These are phyloP conservation scores for Bos javanicus DNA, from an alignment of 2,113 vertebrate species.

Conservation along the genomic window DNA sequence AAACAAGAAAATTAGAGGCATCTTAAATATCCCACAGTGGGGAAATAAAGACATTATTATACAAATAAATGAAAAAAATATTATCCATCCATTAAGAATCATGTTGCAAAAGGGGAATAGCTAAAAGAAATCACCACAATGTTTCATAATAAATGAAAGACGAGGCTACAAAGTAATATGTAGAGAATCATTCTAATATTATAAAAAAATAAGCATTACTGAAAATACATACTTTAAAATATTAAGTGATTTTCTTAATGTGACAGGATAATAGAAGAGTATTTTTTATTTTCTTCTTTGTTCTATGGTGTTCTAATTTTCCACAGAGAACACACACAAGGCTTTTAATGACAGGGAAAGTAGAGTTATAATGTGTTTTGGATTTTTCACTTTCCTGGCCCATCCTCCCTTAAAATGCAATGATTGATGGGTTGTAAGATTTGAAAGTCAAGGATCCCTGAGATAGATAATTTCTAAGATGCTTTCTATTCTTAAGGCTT, in stretches of 20 bases:
- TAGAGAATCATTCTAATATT: not conserved
- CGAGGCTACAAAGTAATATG: not conserved
- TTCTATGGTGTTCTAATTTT: not conserved
- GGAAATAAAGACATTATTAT: not conserved
- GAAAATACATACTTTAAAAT: slow-evolving; percentile 13
- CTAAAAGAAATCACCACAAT: not conserved
- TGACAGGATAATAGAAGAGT: not conserved
- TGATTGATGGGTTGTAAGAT: not conserved
- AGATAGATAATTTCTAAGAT: not conserved
- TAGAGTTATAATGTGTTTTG: not conserved
- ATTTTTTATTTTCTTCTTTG: not conserved
- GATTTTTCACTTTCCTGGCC: not conserved
- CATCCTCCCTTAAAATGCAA: not conserved
- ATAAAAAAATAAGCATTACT: not conserved
- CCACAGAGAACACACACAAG: not conserved
- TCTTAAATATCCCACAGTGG: not conserved
- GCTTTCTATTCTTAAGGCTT: not conserved
- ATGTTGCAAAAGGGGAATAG: not conserved
- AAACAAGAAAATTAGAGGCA: not conserved
- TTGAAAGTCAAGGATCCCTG: not conserved
- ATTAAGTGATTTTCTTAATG: not conserved
- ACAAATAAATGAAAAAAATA: slow-evolving; percentile 2
- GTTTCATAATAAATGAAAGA: not conserved
- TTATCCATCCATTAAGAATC: not conserved
- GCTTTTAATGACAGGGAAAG: not conserved